Evolutionary conservation across 2,888 invertebrate species (phyloP), one percentile per base, ranked within the genome.

Genomic region (Standfussiana lucernea): DNA sequence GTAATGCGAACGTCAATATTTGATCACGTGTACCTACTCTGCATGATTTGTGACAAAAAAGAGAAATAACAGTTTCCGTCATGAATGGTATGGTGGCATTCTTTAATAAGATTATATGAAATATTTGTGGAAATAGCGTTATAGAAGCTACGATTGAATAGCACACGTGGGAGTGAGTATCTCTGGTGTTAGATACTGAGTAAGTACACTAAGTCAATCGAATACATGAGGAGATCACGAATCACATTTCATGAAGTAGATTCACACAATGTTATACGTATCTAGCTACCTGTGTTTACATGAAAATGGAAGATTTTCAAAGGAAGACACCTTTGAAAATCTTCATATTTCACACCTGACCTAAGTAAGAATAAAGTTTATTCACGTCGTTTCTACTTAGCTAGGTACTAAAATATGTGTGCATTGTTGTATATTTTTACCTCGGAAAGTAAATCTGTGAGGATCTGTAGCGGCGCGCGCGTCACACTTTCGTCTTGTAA

Each of bases 401-500:
- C n/a, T 50, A 64, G 15, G 24, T 50, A 53, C 28, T 40, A 32
- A 62, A 21, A 28, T 74, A 28, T 59, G 24, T 67, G 56, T 61
- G n/a, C 28, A 47, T 79, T 28, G 18, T 5, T 42, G 42, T 28
- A 21, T 24, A 69, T 62, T 66, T 56, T 78, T 90, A 97, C 97
- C 93, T 97, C 97, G 75, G 97, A 97, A 61, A 98, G 95, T 65
- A 98, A 95, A 89, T 97, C 97, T 7, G 98, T 98, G 35, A 98
- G 97, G 37, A 98, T 97, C 89, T 98, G 97, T 81, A 98, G 93
- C 7, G 98, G 98, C 50, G 97, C 97, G 70, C 98, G 97, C 80
- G 98, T 97, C 59, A 98, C 98, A 88, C 97, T 97, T 84, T 98
- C 98, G 91, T 98, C 98, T 94, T 98, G 98, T 66, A 98, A 96